Evolutionary conservation across 2,113 vertebrate genomes (phyloP).

Genomic region (Columba livia): DNA sequence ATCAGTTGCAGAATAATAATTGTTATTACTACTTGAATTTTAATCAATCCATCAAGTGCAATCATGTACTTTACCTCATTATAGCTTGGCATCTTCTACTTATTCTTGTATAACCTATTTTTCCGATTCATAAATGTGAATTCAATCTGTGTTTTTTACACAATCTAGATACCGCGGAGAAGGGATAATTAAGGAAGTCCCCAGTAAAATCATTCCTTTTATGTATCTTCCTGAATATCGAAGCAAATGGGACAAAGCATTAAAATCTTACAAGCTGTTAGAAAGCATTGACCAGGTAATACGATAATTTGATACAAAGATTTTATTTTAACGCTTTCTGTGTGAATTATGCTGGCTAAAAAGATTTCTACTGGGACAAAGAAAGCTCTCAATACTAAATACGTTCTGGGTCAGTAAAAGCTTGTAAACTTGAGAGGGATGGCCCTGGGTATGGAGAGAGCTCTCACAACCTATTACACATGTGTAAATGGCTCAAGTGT

Average conservation of each 20-base stretch:
- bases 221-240: constrained; percentile 68
- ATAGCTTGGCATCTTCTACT: background rate
- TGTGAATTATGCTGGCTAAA: background rate
- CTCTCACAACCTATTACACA: too few relatives aligned
- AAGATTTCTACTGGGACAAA: background rate
- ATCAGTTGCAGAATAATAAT: background rate
- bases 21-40: background rate
- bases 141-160: background rate
- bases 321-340: background rate
- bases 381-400: background rate
- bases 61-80: background rate
- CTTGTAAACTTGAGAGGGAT: background rate
- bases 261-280: constrained; percentile 61
- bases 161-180: constrained; percentile 71
- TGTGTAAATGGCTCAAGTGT: background rate
- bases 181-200: constrained; percentile 63
- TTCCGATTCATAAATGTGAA: background rate
- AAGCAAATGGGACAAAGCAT: constrained; percentile 69
- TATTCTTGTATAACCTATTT: background rate
- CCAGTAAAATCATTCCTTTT: constrained; percentile 68
- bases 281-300: constrained; percentile 70
- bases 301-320: background rate
- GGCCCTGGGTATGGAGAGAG: background rate
- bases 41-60: background rate
- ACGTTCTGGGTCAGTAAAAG: too few relatives aligned